phyloP scores from a whole-genome alignment of 2,888 invertebrate species.

The Lysandra bellargus region DNA sequence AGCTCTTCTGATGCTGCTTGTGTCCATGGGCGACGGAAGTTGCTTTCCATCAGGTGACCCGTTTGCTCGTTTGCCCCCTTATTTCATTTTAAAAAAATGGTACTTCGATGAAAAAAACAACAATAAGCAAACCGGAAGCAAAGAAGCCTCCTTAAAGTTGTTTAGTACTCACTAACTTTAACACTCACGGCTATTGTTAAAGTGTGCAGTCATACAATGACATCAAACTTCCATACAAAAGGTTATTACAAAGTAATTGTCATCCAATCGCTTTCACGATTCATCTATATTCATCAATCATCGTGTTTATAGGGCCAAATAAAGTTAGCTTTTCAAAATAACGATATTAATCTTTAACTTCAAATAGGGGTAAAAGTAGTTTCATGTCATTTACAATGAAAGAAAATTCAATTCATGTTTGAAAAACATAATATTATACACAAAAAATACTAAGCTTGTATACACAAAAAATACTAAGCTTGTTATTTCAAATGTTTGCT shows the following conservation, averaged over 20 bases:
- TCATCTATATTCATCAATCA: conserved; percentile 29
- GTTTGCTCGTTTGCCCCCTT: no score
- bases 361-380: neutral
- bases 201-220: conserved; percentile 28
- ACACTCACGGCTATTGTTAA: conserved; percentile 23
- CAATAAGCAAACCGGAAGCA: conserved; percentile 17
- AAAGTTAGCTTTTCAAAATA: conserved; percentile 24
- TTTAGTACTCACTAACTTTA: conserved; percentile 6
- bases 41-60: no score
- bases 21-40: no score
- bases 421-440: neutral
- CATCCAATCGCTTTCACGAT: conserved; percentile 21
- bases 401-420: neutral
- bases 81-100: no score
- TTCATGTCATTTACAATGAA: neutral
- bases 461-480: neutral
- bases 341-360: neutral
- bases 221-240: conserved; percentile 27
- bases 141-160: neutral
- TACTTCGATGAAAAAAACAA: neutral
- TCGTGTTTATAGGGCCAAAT: conserved; percentile 21
- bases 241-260: conserved; percentile 27
- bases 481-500: neutral
- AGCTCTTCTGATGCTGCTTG: no score
- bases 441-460: no score